phyloP scores from a whole-genome alignment of 92 coral and sea anemone genomes.

The Palythoa heliodiscus region DNA sequence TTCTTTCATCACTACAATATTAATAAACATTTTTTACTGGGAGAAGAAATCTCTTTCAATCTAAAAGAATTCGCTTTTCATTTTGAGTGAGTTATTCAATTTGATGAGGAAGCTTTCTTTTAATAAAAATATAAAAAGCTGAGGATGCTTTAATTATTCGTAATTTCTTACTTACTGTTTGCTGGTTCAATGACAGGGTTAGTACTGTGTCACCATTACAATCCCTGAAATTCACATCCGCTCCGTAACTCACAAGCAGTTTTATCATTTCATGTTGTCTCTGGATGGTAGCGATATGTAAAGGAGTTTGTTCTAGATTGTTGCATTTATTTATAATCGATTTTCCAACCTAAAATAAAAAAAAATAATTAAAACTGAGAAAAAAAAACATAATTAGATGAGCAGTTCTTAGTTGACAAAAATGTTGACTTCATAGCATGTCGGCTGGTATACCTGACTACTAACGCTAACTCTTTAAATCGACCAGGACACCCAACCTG shows the following conservation, averaged over 20 bases:
- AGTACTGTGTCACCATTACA: conserved; percentile 6
- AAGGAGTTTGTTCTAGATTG: conserved; percentile 1
- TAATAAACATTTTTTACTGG: too few species aligned
- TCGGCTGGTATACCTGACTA: not conserved
- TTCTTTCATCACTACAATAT: too few species aligned
- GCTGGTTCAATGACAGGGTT: not conserved
- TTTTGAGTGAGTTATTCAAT: too few species aligned
- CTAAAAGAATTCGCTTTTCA: too few species aligned
- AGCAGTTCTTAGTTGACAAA: too few species aligned
- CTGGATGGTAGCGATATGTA: conserved; percentile 19
- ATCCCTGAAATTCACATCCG: not conserved
- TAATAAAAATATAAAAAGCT: too few species aligned
- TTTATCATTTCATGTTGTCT: not conserved
- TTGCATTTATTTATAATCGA: not conserved
- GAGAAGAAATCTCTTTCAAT: too few species aligned
- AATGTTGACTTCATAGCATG: too few species aligned
- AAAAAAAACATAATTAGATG: too few species aligned
- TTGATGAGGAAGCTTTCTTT: too few species aligned
- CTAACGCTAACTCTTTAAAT: not conserved
- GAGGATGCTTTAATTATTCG: too few species aligned
- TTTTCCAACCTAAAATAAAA: not conserved
- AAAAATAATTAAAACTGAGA: not conserved
- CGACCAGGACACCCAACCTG: not conserved
- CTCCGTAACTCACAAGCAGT: not conserved
- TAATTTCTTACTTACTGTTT: too few species aligned